These are phyloP conservation scores for Trichonephila inaurata DNA, from an alignment of 1,140 invertebrate species.

Conservation along the genomic window DNA sequence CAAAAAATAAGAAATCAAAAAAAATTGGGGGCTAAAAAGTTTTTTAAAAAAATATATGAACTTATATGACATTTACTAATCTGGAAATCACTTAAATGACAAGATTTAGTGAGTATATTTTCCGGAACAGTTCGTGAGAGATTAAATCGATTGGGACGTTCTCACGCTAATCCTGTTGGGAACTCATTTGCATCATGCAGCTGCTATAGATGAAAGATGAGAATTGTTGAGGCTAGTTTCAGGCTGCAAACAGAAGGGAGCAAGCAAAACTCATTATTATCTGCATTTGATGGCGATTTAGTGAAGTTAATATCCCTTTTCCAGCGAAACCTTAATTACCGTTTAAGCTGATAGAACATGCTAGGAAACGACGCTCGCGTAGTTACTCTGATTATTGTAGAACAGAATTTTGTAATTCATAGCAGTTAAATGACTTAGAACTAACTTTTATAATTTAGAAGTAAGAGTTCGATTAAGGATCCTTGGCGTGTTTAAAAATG, in stretches of 20 bases:
- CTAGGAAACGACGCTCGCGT: not conserved
- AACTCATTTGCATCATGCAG: conserved; percentile 39
- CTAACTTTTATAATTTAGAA: not conserved
- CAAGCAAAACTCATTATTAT: conserved; percentile 54
- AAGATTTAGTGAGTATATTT: not conserved
- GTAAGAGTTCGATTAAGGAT: not conserved
- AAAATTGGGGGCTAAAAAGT: too few relatives aligned
- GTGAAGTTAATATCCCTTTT: conserved; percentile 52
- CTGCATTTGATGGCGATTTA: conserved; percentile 44
- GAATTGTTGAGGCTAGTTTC: conserved; percentile 27
- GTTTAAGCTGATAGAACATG: conserved; percentile 4
- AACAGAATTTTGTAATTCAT: not conserved
- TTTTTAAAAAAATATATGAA: too few relatives aligned
- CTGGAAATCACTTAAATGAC: not conserved
- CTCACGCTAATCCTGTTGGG: conserved; percentile 37
- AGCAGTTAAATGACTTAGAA: not conserved
- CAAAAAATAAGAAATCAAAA: too few relatives aligned
- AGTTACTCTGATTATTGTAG: not conserved
- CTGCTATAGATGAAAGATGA: conserved; percentile 37
- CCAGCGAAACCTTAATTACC: conserved; percentile 24
- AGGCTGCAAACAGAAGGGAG: not conserved
- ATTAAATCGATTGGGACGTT: conserved; percentile 5
- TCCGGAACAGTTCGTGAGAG: not conserved
- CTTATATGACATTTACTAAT: too few relatives aligned
- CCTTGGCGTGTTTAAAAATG: too few relatives aligned